Evolutionary conservation across 30 jellyfish, hydroid and myxozoan genomes (phyloP), one percentile per base, ranked within the genome.

Genomic region (Aurelia sp.): DNA sequence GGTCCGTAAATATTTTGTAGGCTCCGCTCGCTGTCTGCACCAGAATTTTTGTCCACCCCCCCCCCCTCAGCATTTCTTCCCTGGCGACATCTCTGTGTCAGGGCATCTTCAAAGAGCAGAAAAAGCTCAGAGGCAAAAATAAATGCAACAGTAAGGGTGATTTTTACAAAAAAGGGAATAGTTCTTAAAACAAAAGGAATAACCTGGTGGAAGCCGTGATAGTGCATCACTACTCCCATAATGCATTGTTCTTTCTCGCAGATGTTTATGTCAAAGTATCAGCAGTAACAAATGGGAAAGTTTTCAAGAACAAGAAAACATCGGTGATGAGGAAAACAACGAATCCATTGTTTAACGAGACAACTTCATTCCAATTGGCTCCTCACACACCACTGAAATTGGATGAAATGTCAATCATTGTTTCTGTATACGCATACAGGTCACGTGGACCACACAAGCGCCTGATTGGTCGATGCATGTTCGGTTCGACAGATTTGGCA

Each of bases 361-460:
- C 79, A 58, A 69, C 74, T 37, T 47, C 85, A 50, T 74, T 89
- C 20, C 66, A 82, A 20, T 58, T 77, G 51, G 31, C 53, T 50
- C 64, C 90, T 4, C 70, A 81, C 44, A 18, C 80, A 55, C 81
- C 37, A 13, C 7, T 81, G 37, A 74, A 20, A 18, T 18, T 71
- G 60, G 76, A 77, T 1, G 47, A 70, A 70, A 73, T 59, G 76
- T 21, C 53, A n/a, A 51, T 80, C 72, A 48, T 89, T 2, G 57
- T 89, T 53, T 74, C 91, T 3, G 78, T 72, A n/a, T 66, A 68
- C 52, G 81, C 86, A 6, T 21, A 66, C 86, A 72, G 91, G 62
- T 52, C 93, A 73, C 90, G 86, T 33, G 97, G 88, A 7, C 87
- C 92, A 53, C 87, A 81, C 78, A 79, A 91, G 70, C 92, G 97